phyloP scores from a whole-genome alignment of 2,797 vertebrate genomes.

The Carcharodon carcharias region DNA sequence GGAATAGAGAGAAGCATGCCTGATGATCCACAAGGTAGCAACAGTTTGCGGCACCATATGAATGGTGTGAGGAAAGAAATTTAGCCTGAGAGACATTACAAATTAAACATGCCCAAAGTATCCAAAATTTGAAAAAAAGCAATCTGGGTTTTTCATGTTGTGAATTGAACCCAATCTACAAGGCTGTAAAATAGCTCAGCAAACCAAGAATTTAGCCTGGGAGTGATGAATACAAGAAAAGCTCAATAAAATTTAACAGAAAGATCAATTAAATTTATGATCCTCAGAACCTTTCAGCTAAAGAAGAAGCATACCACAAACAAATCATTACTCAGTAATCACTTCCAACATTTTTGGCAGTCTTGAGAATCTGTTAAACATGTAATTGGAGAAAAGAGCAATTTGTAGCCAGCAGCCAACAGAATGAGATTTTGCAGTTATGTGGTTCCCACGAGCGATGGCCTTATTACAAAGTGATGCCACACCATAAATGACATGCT shows the following conservation, averaged over 20 bases:
- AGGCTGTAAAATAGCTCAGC: not conserved
- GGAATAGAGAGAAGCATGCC: not conserved
- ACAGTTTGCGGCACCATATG: not conserved
- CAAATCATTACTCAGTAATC: not conserved
- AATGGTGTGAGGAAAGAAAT: not conserved
- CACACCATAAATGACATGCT: not conserved
- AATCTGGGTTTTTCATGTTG: not conserved
- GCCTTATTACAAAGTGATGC: not conserved
- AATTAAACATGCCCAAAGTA: not conserved
- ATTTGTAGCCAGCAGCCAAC: not conserved
- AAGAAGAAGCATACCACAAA: not conserved
- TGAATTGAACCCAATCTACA: not conserved
- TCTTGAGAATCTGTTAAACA: not conserved
- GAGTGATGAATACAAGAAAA: not conserved
- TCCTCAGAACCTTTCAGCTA: not conserved
- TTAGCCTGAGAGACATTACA: not conserved
- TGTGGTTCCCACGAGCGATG: not conserved
- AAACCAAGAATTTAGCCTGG: not conserved
- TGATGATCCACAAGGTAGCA: not conserved
- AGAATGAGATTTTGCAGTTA: not conserved
- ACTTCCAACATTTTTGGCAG: not conserved
- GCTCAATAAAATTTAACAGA: not conserved
- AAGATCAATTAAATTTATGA: not conserved
- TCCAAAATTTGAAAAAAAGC: not conserved
- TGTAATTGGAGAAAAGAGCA: not conserved